phyloP scores from a whole-genome alignment of 2,888 invertebrate species.

The Automeris io region DNA sequence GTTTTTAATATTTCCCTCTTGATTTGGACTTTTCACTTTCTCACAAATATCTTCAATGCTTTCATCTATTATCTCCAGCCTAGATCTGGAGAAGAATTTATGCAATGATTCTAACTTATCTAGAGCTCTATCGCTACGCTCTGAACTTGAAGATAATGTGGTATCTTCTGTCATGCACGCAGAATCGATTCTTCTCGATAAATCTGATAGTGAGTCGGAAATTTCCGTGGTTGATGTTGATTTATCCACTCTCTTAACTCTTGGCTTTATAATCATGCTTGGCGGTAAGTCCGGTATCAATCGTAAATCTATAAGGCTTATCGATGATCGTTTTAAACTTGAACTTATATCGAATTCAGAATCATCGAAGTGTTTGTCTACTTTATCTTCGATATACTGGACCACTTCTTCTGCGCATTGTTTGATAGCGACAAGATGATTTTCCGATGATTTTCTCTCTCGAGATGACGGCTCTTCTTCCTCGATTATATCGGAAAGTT shows the following conservation, averaged over 20 bases:
- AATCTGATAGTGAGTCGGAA: conserved; percentile 53
- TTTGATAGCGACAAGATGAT: conserved; percentile 36
- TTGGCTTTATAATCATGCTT: conserved; percentile 61
- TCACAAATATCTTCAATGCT: conserved; percentile 52
- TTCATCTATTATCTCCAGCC: conserved; percentile 68
- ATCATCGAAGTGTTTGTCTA: conserved; percentile 44
- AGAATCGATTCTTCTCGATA: conserved; percentile 52
- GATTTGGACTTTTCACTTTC: conserved; percentile 24
- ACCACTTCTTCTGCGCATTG: conserved; percentile 51
- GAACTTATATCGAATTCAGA: conserved; percentile 54
- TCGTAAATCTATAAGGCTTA: conserved; percentile 61
- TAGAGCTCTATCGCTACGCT: conserved; percentile 51
- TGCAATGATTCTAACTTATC: conserved; percentile 64
- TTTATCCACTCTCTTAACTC: conserved; percentile 54
- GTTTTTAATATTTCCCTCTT: conserved; percentile 11
- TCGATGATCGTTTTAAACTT: conserved; percentile 48
- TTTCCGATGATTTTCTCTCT: conserved; percentile 40
- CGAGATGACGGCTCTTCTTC: conserved; percentile 63
- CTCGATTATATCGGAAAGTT: conserved; percentile 64
- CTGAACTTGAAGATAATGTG: conserved; percentile 41
- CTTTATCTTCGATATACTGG: conserved; percentile 49
- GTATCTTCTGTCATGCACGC: conserved; percentile 65
- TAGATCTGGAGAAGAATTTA: conserved; percentile 62
- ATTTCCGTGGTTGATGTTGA: conserved; percentile 66
- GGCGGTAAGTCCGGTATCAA: conserved; percentile 65